Evolutionary conservation across 2,113 vertebrate genomes (phyloP).

Genomic region (Myiozetetes cayanensis): DNA sequence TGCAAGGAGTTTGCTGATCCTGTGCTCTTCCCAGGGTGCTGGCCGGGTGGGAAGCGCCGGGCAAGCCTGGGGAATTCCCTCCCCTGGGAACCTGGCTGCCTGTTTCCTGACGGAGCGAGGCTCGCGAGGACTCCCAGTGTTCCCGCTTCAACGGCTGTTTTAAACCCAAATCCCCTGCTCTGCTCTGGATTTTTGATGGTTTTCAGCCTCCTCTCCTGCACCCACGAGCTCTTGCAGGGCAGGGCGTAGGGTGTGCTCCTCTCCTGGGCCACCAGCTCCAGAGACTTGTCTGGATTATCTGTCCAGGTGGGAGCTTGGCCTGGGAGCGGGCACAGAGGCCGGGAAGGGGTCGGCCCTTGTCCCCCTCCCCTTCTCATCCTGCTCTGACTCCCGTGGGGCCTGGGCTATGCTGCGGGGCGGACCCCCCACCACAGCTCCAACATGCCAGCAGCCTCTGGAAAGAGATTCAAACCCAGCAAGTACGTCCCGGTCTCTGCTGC

Average conservation of each 20-base stretch:
- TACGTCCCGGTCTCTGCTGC: constrained; percentile 96
- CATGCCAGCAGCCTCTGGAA: constrained; percentile 83
- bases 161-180: not conserved
- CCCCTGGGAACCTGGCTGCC: not conserved
- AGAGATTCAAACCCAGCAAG: constrained; percentile 93
- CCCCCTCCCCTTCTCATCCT: constrained; percentile 58
- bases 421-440: constrained; percentile 77
- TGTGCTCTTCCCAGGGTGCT: not conserved
- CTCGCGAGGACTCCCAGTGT: rapidly evolving
- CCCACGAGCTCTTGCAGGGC: rapidly evolving
- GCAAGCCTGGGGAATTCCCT: not conserved
- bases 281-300: not conserved
- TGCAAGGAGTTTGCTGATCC: not conserved
- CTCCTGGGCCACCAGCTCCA: not conserved
- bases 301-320: not conserved
- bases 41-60: rapidly evolving
- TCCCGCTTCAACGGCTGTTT: not conserved
- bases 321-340: not conserved
- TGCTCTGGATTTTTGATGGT: not conserved
- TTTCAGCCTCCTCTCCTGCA: not conserved
- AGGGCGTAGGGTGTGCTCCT: not conserved
- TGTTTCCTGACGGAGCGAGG: not conserved
- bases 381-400: constrained; percentile 69
- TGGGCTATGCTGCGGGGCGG: constrained; percentile 83
- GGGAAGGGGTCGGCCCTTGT: not conserved